Base-by-base conservation (phyloP, 2,888 invertebrate genomes). In the Choreutis nemorana region DNA sequence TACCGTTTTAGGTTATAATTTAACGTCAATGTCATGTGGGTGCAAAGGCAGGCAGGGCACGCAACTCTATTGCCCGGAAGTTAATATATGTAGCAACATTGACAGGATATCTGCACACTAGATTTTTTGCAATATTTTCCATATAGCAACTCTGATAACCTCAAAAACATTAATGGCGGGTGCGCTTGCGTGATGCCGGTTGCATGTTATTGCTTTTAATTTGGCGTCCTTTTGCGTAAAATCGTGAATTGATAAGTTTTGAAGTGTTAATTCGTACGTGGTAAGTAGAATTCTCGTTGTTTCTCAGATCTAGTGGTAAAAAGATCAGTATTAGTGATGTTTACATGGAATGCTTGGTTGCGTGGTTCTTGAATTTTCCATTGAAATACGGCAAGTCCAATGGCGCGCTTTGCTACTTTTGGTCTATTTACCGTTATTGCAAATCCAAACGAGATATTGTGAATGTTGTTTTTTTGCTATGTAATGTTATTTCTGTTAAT, bases 131-230 rank as follows among this genome's bases (percentile, higher is more conserved):
- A n/a, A n/a, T 26, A 42, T 38, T 44, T 37, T 25, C 13, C 14
- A 8, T 29, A 23, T 45, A 41, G 60, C 55, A 66, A 64, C 52
- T 52, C 49, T 35, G 14, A 14, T 56, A 61, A 57, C 54, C 54
- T 60, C 54, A 56, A 59, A 58, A 41, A 32, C 21, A 37, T 57
- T 53, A 65, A 71, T 77, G 77, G 77, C 75, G 73, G 70, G 58
- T 63, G 73, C 77, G 78, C 75, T 71, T 77, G 77, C 77, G 77
- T 77, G 75, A 75, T 75, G 77, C 77, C 77, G 78, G 78, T 60
- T 66, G 65, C 63, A 57, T 72, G 68, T 62, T 70, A 63, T 62
- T 65, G 54, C 64, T 44, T 53, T 44, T 65, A 71, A 58, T 63
- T 66, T 63, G 57, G 75, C 72, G 71, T 75, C 71, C 53, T 59